Percentiles rank a stretch among this genome's conserved stretches.
Evolutionary conservation across 2,888 invertebrate genomes (phyloP).

Genomic region (Chloroclystis v-ata): DNA sequence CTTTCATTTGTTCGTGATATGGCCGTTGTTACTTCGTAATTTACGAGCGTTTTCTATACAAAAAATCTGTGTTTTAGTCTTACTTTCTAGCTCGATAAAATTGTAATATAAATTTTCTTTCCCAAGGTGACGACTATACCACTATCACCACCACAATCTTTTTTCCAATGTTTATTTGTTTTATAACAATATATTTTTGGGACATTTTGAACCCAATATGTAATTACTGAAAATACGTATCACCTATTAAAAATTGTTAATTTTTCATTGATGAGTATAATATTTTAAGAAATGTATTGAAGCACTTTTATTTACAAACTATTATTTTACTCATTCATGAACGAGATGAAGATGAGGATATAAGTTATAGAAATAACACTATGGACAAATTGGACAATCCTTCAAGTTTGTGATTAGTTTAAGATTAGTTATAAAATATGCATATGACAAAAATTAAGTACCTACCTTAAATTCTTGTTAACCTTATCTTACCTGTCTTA

Average conservation of each 20-base stretch:
- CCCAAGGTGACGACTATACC: conserved; percentile 55
- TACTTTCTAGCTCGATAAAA: conserved; percentile 42
- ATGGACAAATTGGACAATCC: conserved; percentile 18
- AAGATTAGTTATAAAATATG: neutral
- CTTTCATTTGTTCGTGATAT: too few species aligned
- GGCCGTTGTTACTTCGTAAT: too few species aligned
- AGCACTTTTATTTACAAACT: conserved; percentile 18
- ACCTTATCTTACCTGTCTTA: too few species aligned
- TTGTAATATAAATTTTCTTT: conserved; percentile 59
- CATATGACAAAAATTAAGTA: neutral
- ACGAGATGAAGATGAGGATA: conserved; percentile 18
- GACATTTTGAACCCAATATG: too few species aligned
- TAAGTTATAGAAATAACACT: conserved; percentile 18
- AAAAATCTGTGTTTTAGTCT: too few species aligned
- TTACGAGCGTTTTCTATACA: too few species aligned
- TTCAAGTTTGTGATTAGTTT: conserved; percentile 25
- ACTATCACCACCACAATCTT: conserved; percentile 27
- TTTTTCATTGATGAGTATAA: conserved; percentile 9
- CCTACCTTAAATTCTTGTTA: too few species aligned
- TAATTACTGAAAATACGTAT: too few species aligned
- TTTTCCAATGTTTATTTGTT: conserved; percentile 40
- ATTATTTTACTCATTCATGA: conserved; percentile 1
- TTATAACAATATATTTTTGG: too few species aligned
- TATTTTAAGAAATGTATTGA: conserved; percentile 28
- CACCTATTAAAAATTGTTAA: too few species aligned